phyloP scores from a whole-genome alignment of 2,113 vertebrate genomes.

The Tylochromis polylepis region DNA sequence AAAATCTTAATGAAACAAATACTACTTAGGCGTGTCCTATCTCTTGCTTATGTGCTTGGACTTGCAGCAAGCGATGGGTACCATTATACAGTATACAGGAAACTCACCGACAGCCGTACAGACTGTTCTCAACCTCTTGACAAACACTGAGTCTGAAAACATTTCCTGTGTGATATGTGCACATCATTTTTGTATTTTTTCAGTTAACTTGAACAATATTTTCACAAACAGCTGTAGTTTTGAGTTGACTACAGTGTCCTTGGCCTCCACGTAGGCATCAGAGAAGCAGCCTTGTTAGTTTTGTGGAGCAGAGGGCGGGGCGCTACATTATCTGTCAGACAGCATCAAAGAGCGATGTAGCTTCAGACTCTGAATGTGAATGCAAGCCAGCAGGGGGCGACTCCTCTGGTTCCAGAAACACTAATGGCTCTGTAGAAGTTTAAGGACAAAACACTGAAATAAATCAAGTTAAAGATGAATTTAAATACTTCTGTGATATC shows the following conservation, averaged over 20 bases:
- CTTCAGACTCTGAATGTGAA: background rate
- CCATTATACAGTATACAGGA: background rate
- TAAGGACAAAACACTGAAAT: background rate
- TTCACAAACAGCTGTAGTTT: background rate
- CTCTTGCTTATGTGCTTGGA: background rate
- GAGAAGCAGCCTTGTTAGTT: background rate
- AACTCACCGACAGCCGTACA: background rate
- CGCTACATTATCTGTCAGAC: too few relatives aligned
- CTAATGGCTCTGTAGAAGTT: too few relatives aligned
- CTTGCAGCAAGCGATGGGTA: background rate
- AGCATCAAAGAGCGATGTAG: too few relatives aligned
- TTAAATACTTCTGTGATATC: background rate
- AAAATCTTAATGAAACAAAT: background rate
- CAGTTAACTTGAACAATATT: background rate
- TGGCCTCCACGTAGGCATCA: background rate
- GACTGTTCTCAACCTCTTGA: background rate
- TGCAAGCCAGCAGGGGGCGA: background rate
- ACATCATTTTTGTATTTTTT: background rate
- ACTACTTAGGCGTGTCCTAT: background rate
- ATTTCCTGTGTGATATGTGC: background rate
- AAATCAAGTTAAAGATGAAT: background rate
- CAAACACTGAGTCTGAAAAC: background rate
- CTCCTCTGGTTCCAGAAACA: background rate
- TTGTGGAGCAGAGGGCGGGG: background rate
- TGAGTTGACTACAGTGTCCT: background rate